Conservation (phyloP, 2,888 invertebrate genomes). For the Mystacides longicornis region DNA sequence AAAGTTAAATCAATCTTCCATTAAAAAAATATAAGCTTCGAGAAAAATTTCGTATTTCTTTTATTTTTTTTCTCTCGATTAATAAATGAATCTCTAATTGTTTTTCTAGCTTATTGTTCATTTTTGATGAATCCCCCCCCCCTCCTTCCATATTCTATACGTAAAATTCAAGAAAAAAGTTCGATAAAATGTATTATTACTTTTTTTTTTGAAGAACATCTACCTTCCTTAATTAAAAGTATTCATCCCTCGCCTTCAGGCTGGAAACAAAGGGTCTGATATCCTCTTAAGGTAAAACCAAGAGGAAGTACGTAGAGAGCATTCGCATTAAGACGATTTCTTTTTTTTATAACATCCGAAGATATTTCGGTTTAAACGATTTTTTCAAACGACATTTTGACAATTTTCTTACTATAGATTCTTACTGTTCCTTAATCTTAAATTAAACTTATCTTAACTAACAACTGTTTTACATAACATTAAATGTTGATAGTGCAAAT, state of each 20-base stretch:
- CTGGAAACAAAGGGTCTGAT: slow-evolving; percentile 19
- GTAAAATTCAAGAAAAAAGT: not conserved
- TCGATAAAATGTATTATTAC: not conserved
- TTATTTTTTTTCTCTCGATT: too few relatives aligned
- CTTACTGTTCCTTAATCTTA: too few relatives aligned
- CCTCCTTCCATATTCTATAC: not conserved
- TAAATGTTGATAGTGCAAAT: too few relatives aligned
- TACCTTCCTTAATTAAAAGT: slow-evolving; percentile 14
- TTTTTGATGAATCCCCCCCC: too few relatives aligned
- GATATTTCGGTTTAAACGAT: not conserved
- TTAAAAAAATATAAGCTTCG: too few relatives aligned
- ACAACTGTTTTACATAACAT: too few relatives aligned
- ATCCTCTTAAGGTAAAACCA: slow-evolving; percentile 9
- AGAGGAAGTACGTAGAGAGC: slow-evolving; percentile 10
- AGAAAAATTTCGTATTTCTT: too few relatives aligned
- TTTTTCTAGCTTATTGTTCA: too few relatives aligned
- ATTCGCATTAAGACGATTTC: slow-evolving; percentile 3
- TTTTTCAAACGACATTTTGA: not conserved
- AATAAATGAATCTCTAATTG: too few relatives aligned
- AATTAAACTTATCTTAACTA: too few relatives aligned
- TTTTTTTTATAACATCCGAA: not conserved
- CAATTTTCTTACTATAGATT: too few relatives aligned
- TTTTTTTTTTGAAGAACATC: not conserved
- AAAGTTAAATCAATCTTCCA: too few relatives aligned
- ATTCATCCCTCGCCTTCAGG: slow-evolving; percentile 2